phyloP scores from a whole-genome alignment of 2,888 invertebrate species.

The Trypoxylon attenuatum region DNA sequence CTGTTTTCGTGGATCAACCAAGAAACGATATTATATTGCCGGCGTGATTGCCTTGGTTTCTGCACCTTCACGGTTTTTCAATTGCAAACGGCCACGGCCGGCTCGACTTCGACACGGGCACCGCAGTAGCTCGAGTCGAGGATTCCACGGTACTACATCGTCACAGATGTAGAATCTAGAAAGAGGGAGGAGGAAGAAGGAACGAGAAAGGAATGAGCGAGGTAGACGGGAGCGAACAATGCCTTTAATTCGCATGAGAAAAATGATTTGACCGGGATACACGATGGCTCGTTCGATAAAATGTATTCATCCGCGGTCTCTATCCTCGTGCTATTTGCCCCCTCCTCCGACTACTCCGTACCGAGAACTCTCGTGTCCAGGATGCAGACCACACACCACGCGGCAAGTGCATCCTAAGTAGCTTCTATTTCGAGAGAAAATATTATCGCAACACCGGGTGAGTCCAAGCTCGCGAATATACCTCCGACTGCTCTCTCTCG shows the following conservation, averaged over 20 bases:
- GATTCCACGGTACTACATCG: too few relatives aligned
- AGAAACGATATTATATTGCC: background rate
- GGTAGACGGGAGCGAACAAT: too few relatives aligned
- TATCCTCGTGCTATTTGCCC: constrained; percentile 6
- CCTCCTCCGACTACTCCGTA: background rate
- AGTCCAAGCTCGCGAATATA: constrained; percentile 53
- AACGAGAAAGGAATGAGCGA: too few relatives aligned
- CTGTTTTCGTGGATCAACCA: background rate
- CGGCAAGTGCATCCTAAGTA: constrained; percentile 58
- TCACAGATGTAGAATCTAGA: too few relatives aligned
- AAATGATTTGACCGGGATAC: background rate
- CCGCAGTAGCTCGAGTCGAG: background rate
- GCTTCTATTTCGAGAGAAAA: constrained; percentile 69
- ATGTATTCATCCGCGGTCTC: constrained; percentile 8
- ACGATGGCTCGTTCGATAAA: background rate
- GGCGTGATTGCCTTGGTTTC: background rate
- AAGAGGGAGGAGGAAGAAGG: too few relatives aligned
- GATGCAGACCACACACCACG: constrained; percentile 47
- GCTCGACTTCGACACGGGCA: background rate
- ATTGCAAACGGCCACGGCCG: too few relatives aligned
- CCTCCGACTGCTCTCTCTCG: constrained; percentile 28
- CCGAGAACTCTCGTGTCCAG: constrained; percentile 14
- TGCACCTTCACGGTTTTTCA: too few relatives aligned
- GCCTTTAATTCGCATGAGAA: too few relatives aligned
- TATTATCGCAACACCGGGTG: constrained; percentile 64